Base-by-base conservation (phyloP, 2,797 vertebrate genomes). In the Aulostomus chinensis region DNA sequence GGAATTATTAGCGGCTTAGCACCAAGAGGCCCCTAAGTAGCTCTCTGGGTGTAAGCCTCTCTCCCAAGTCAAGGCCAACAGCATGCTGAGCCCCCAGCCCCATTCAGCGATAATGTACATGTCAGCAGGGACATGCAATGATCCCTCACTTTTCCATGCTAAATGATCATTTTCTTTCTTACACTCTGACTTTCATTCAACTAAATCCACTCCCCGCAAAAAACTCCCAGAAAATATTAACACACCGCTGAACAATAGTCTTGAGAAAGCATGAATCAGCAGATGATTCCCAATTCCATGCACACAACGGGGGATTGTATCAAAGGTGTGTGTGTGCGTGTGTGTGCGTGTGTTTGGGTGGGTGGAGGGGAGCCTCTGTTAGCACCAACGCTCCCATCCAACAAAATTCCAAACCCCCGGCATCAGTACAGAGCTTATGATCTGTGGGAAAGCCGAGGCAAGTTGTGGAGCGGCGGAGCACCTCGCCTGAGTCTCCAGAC, bases 1-100 rank as follows among this genome's bases (percentile, higher is more conserved):
- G 81, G 87, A 91, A 89, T 89, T 90, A 91, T 91, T 89, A 89
- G 81, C 52, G 58, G 88, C 86, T 90, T 86, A 89, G 66, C 82
- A 73, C 37, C 7, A 67, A 72, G 83, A 78, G 84, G 78, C 78
- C 86, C 76, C 80, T 75, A 75, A 84, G 86, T 79, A 79, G 84
- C 85, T 84, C 76, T 75, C 51, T 50, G 82, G 76, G 78, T 84
- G 84, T 89, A 91, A 91, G 85, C 85, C 79, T 62, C 83, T 81
- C 82, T 79, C 71, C 74, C 68, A 48, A 83, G 80, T 78, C 73
- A 64, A 64, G 74, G 79, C 86, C 82, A 87, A 68, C 78, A 76
- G 35, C 61, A 18, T 48, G 69, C 58, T 60, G 68, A 82, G 65
- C 74, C 59, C 72, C 75, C 60, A 12, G 35, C 35, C 65, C 76